These are phyloP conservation scores for Acrobasis suavella DNA, from an alignment of 2,888 invertebrate species.

Conservation along the genomic window DNA sequence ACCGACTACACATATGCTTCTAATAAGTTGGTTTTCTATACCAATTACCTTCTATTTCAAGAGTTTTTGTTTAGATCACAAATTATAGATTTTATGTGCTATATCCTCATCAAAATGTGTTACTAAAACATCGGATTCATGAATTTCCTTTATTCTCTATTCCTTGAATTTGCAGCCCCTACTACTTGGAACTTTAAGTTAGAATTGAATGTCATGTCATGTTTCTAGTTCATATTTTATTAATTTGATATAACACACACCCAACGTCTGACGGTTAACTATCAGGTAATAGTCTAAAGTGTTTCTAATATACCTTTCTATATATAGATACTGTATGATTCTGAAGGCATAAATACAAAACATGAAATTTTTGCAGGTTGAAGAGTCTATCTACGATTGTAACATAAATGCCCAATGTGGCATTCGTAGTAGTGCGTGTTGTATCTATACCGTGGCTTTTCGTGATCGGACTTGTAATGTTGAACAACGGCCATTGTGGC, in stretches of 20 bases:
- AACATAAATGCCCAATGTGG: not conserved
- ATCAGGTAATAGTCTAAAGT: too few relatives aligned
- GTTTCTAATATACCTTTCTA: too few relatives aligned
- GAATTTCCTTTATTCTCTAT: too few relatives aligned
- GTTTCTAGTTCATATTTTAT: too few relatives aligned
- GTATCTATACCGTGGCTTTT: not conserved
- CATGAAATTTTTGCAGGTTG: too few relatives aligned
- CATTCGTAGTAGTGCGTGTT: not conserved
- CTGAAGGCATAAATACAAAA: too few relatives aligned
- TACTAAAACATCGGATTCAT: not conserved
- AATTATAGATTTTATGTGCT: not conserved
- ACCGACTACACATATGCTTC: not conserved
- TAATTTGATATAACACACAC: too few relatives aligned
- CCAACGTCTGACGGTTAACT: too few relatives aligned
- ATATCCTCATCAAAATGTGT: not conserved
- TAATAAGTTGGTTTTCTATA: constrained; percentile 2
- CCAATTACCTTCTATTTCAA: not conserved
- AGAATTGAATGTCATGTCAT: too few relatives aligned
- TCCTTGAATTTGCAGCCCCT: too few relatives aligned
- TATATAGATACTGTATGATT: too few relatives aligned
- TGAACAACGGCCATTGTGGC: constrained; percentile 12
- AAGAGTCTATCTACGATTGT: not conserved
- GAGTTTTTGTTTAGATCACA: not conserved
- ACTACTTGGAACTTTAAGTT: too few relatives aligned
- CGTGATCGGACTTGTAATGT: constrained; percentile 13